Conservation (phyloP, 2,113 vertebrate genomes). For the Ophthalmolycus amberensis region DNA sequence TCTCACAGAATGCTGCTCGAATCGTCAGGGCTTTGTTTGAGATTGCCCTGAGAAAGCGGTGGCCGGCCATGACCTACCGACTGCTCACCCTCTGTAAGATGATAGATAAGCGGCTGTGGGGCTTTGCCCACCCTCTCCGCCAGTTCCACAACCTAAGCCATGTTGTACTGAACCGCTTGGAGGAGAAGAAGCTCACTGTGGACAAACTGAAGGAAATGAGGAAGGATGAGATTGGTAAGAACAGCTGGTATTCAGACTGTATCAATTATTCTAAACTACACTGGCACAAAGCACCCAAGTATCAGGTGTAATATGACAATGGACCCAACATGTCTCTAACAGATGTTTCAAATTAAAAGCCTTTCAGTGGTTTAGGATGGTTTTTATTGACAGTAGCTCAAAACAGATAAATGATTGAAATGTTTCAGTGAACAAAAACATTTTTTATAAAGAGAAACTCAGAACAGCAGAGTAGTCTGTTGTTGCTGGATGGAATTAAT, state of each 20-base stretch:
- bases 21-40: conserved; percentile 97
- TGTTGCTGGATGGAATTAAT: neutral
- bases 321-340: neutral
- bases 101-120: conserved; percentile 97
- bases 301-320: neutral
- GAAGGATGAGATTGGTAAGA: conserved; percentile 98
- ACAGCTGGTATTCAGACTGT: neutral
- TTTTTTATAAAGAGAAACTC: neutral
- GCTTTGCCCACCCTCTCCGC: conserved; percentile 92
- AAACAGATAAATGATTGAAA: neutral
- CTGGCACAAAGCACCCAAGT: neutral
- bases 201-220: conserved; percentile 98
- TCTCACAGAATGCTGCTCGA: conserved; percentile 92
- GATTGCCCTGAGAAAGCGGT: conserved; percentile 94
- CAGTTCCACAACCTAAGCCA: conserved; percentile 91
- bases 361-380: neutral
- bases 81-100: conserved; percentile 96
- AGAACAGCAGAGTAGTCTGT: neutral
- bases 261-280: neutral
- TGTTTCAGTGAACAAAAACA: neutral
- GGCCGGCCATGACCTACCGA: conserved; percentile 96
- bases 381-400: neutral
- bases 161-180: conserved; percentile 88
- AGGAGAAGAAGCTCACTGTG: conserved; percentile 93
- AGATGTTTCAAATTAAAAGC: conserved; percentile 14